Base-by-base conservation (phyloP, 1,140 invertebrate species). In the Eubasilissa regina region DNA sequence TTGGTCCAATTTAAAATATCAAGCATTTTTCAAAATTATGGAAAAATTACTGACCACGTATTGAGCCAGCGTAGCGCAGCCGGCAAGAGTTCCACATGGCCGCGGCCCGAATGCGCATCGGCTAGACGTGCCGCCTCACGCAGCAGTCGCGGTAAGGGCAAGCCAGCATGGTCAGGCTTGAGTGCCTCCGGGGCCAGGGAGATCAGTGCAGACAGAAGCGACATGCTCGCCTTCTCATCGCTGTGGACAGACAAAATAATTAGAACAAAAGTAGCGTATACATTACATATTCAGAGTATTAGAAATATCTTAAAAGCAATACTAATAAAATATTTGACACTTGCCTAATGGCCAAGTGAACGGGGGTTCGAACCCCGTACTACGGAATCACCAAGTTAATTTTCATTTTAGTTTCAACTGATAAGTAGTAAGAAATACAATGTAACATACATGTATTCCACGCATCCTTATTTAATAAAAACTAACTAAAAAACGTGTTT, bases 81-180 rank as follows among this genome's bases (percentile, higher is more conserved):
- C 80, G 94, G 92, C 84, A 98, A 97, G 4, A 98, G 86, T 19
- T 92, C 89, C 0, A 92, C 86, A 86, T 98, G 96, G 0, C 96
- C 95, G 51, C 90, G 90, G 25, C 93, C 93, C 10, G 91, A 90
- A 9, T 95, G 94, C 44, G 95, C 94, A 85, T 96, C 94, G 0
- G 97, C 96, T 75, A 98, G 87, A 3, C 94, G 96, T 3, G 95
- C 94, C 91, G 94, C 92, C 79, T 97, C 93, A 80, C 93, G 91
- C 90, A 98, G 93, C 12, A 98, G 89, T 84, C 96, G 94, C 8
- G 94, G 92, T 84, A 97, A 96, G 35, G 94, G 94, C 55, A 92
- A 89, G 0, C 92, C 93, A 85, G 95, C 94, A 35, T 93, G 90
- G 64, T 90, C 88, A 6, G 90, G 88, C 4, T 90, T 91, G 17